Evolutionary conservation across 2,113 vertebrate species (phyloP), one percentile per base, ranked within the genome.

Genomic region (Perognathus longimembris): DNA sequence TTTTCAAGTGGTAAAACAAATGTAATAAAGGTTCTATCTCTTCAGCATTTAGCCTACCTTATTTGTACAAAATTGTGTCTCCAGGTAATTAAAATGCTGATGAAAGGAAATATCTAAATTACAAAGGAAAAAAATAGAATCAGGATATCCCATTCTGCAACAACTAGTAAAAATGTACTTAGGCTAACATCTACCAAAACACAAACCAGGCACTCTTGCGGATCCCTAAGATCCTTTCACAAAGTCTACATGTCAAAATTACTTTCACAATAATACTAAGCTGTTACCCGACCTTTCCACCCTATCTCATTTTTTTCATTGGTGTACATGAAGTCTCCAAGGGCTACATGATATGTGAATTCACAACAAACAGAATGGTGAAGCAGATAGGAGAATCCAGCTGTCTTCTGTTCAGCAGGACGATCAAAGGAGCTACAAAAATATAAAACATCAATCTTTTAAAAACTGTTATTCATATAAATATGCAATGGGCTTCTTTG

Each of bases 141-240:
- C 59, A 87, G 12, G 95, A 21, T 67, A 69, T 34, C 63, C 32
- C 21, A 34, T 77, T 90, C 75, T 85, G 36, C 8, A 85, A 90
- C 32, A 28, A n/a, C 17, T 87, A 92, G 91, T 75, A 90, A 90
- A 94, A 93, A 86, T 54, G 64, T 6, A 76, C 36, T 38, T 71
- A 64, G 18, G 67, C 42, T 28, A 90, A 26, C 1, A 88, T 18
- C 32, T 36, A 50, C 28, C 30, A 75, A 76, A 91, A 42, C 42
- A 85, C 15, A 57, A 15, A 45, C 26, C 21, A 42, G 34, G 26
- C 34, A 85, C 5, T 30, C 1, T 5, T 36, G 10, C 30, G 26
- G 18, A 30, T 61, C 30, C 17, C 70, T 71, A 36, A 75, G 20
- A 38, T 30, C 2, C 9, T 67, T 91, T 73, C 64, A 61, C 7